These are phyloP conservation scores for Triops longicaudatus DNA, from an alignment of 1,140 invertebrate genomes.

Conservation along the genomic window DNA sequence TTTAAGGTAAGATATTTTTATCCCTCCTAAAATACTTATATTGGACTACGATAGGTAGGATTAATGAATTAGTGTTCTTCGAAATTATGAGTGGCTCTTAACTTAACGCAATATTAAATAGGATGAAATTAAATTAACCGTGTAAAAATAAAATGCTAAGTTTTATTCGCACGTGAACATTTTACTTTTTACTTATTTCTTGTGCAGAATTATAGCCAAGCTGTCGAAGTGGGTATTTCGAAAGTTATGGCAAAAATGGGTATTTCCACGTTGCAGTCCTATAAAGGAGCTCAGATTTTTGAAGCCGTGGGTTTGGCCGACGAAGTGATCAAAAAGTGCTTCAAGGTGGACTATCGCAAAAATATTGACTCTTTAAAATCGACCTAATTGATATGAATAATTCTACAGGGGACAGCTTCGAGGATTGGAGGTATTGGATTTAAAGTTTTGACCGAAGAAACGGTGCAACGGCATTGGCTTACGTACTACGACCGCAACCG, in stretches of 20 bases:
- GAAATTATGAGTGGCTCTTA: too few relatives aligned
- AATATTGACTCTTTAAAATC: too few relatives aligned
- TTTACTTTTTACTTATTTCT: slow-evolving; percentile 29
- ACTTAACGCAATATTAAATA: too few relatives aligned
- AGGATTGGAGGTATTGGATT: slow-evolving; percentile 90
- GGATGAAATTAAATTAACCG: too few relatives aligned
- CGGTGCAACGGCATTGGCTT: slow-evolving; percentile 69
- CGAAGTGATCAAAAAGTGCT: slow-evolving; percentile 92
- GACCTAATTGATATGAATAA: slow-evolving; percentile 18
- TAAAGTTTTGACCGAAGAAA: slow-evolving; percentile 79
- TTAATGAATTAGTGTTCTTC: background rate
- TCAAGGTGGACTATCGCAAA: slow-evolving; percentile 49
- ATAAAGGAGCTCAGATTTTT: slow-evolving; percentile 98
- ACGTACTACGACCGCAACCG: slow-evolving; percentile 60
- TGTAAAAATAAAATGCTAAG: too few relatives aligned
- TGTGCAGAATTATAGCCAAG: slow-evolving; percentile 55
- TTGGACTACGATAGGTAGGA: background rate
- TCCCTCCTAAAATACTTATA: slow-evolving; percentile 33
- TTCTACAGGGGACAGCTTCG: slow-evolving; percentile 71
- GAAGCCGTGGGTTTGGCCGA: slow-evolving; percentile 90
- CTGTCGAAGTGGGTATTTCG: slow-evolving; percentile 69
- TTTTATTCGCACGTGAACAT: slow-evolving; percentile 1
- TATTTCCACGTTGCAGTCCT: slow-evolving; percentile 97
- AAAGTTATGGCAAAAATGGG: slow-evolving; percentile 99
- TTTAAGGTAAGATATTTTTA: slow-evolving; percentile 52